Percentiles rank a stretch among this genome's conserved stretches.
Evolutionary conservation across 2,888 invertebrate genomes (phyloP).

Genomic region (Octodonta nipae): DNA sequence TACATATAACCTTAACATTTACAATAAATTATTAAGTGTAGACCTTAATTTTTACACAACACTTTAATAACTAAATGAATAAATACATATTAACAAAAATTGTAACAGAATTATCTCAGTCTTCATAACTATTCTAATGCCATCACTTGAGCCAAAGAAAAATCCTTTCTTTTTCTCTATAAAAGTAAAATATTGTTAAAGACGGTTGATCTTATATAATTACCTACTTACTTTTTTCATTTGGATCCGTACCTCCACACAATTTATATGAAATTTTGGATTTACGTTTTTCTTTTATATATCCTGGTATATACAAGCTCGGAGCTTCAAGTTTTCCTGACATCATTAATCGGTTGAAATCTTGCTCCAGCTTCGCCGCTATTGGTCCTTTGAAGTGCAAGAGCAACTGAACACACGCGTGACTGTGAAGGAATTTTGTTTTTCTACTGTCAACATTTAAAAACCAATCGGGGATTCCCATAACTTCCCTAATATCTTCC

Average conservation of each 20-base stretch:
- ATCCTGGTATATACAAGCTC: constrained; percentile 66
- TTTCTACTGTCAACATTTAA: constrained; percentile 68
- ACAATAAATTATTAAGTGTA: no score
- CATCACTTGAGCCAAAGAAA: constrained; percentile 1
- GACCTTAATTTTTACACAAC: no score
- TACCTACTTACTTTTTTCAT: constrained; percentile 44
- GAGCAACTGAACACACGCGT: constrained; percentile 70
- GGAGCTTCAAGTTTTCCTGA: constrained; percentile 62
- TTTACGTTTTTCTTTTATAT: constrained; percentile 56
- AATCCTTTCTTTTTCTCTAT: constrained; percentile 4
- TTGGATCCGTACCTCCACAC: constrained; percentile 64
- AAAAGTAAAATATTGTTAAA: not conserved
- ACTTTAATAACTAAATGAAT: no score
- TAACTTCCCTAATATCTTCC: constrained; percentile 60
- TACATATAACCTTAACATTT: no score
- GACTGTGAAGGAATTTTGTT: constrained; percentile 62
- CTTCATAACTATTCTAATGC: not conserved
- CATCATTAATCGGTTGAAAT: constrained; percentile 61
- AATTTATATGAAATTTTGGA: constrained; percentile 57
- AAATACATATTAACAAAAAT: not conserved
- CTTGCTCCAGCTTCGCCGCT: constrained; percentile 65
- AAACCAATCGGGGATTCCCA: constrained; percentile 87
- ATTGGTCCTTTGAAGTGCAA: constrained; percentile 77
- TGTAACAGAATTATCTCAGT: not conserved
- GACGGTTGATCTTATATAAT: not conserved